Evolutionary conservation across 2,888 invertebrate genomes (phyloP), one percentile per base, ranked within the genome.

Genomic region (Dryomyza anilis): DNA sequence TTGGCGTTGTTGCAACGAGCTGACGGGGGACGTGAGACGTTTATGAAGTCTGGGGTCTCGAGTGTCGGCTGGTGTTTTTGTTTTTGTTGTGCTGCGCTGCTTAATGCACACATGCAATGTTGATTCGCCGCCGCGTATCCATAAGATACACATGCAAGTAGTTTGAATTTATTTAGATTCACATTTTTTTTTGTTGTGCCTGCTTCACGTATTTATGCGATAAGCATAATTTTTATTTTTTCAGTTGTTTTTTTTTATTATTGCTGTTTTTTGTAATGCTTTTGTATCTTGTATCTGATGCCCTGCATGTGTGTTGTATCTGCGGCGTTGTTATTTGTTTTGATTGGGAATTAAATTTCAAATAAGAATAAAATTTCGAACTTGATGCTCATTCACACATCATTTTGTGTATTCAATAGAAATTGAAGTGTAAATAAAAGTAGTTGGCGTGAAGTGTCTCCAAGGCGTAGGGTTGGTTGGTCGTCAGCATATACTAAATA

Each of bases 91-190:
- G 27, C 27, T 25, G 46, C 33, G 8, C 48, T 21, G 48, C 4
- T 59, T 48, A 36, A 60, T 60, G 60, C 60, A 60, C 50, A 23
- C 60, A 50, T 50, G 50, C 60, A 60, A 50, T n/a, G n/a, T n/a
- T n/a, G n/a, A n/a, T 25, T 36, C 3, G n/a, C 25, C 2, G 29
- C 23, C 19, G 43, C 14, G 4, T 43, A 59, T 59, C 30, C 59
- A 33, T 30, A 27, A 30, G 59, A 59, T 59, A 46, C 46, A 48
- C 43, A 58, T 6, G 12, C n/a, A 55, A 16, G 19, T 12, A 19
- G 16, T n/a, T n/a, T 25, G 50, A 16, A 16, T 29, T 25, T 53
- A 29, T 53, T 53, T 53, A 53, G 27, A 29, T 43, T 39, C 12
- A 33, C 6, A 8, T 7, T 36, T 52, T 52, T 52, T 29, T n/a